Evolutionary conservation across 2,888 invertebrate genomes (phyloP).

Genomic region (Rhagonycha fulva): DNA sequence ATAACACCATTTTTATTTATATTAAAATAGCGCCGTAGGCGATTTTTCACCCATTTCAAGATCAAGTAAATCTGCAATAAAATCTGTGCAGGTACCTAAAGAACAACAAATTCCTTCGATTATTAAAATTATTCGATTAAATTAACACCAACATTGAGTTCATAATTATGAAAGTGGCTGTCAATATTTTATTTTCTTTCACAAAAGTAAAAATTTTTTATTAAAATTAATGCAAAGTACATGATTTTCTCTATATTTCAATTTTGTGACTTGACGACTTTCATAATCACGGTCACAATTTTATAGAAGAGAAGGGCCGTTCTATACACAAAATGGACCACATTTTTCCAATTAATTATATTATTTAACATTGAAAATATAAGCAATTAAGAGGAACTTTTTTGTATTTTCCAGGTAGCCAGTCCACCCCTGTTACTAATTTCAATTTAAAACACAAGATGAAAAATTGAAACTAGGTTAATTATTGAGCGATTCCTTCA

Average conservation of each 20-base stretch:
- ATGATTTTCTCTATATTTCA: not conserved
- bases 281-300: not conserved
- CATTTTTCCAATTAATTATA: no score
- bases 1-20: no score
- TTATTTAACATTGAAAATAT: no score
- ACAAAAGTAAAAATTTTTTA: not conserved
- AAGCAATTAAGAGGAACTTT: no score
- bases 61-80: no score
- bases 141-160: not conserved
- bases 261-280: not conserved
- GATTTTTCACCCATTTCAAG: no score
- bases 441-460: not conserved
- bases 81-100: no score
- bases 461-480: not conserved
- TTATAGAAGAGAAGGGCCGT: not conserved
- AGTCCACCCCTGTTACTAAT: not conserved
- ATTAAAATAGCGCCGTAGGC: no score
- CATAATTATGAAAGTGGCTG: not conserved
- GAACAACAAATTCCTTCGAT: not conserved
- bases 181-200: not conserved
- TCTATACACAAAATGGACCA: not conserved
- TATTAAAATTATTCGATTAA: not conserved
- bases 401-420: no score
- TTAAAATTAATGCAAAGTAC: not conserved
- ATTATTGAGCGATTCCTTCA: not conserved